Conservation (phyloP, 2,113 vertebrate species). For the Pandion haliaetus region DNA sequence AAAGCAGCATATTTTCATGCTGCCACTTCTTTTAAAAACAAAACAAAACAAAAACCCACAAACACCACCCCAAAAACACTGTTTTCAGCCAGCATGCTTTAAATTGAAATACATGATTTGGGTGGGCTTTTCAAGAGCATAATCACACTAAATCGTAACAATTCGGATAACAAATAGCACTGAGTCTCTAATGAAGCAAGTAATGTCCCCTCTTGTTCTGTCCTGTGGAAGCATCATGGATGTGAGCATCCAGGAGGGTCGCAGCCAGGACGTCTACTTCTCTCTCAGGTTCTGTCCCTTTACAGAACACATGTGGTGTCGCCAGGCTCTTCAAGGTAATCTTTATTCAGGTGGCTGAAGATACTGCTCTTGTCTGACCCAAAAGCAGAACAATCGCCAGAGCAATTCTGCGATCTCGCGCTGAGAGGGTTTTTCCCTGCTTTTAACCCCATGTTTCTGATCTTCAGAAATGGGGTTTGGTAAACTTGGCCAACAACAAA, state of each 20-base stretch:
- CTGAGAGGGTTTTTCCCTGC: not conserved
- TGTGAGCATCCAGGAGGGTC: not conserved
- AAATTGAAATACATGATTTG: not conserved
- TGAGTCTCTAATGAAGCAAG: not conserved
- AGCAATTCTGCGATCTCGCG: not conserved
- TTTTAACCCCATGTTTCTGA: not conserved
- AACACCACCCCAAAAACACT: not conserved
- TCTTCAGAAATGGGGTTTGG: not conserved
- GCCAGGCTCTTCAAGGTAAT: not conserved
- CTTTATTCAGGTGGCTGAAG: not conserved
- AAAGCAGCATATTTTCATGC: not conserved
- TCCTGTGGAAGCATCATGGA: not conserved
- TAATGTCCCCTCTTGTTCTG: not conserved
- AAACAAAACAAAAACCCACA: not conserved
- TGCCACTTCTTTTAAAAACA: no score
- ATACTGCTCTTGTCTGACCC: no score
- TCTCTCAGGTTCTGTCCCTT: not conserved
- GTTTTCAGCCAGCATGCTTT: not conserved
- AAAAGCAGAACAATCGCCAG: not conserved
- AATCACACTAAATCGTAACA: not conserved
- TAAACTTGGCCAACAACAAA: not conserved
- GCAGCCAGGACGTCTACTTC: no score
- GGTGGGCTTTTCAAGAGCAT: not conserved
- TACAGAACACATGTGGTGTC: not conserved
- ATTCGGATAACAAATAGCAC: not conserved